Evolutionary conservation across 1,140 invertebrate species (phyloP).

Genomic region (Drosophila ficusphila): DNA sequence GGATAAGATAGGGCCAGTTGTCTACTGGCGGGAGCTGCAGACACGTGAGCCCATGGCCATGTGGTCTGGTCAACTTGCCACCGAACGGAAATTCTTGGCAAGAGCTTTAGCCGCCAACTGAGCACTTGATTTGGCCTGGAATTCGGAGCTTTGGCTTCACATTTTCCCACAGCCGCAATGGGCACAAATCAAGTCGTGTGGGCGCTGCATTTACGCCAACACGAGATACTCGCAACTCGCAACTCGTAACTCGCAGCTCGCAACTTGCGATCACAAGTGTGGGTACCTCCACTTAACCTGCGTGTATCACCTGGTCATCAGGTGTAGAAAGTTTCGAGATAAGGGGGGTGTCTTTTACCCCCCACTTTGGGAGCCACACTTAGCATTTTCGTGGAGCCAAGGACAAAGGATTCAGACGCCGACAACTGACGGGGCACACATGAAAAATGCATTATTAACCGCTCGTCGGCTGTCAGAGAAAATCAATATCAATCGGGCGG

Average conservation of each 20-base stretch:
- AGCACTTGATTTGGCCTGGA: conserved; percentile 16
- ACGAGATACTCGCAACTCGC: conserved; percentile 6
- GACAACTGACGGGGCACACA: conserved; percentile 33
- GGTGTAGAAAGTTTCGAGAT: neutral
- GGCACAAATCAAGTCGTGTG: conserved; percentile 18
- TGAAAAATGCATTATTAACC: conserved; percentile 48
- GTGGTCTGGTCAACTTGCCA: conserved; percentile 11
- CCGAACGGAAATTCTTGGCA: neutral
- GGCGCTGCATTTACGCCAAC: conserved; percentile 33
- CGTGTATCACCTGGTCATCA: neutral
- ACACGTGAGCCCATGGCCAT: conserved; percentile 53
- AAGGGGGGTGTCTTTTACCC: too few species aligned
- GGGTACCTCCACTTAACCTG: neutral
- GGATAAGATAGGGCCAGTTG: conserved; percentile 67
- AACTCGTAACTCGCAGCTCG: too few species aligned
- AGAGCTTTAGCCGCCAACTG: too few species aligned
- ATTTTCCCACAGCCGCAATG: conserved; percentile 32
- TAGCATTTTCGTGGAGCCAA: neutral
- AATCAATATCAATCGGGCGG: conserved; percentile 33
- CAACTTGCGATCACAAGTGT: neutral
- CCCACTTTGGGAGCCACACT: neutral
- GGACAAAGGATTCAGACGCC: conserved; percentile 4
- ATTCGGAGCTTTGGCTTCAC: conserved; percentile 1
- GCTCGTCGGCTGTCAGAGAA: conserved; percentile 5
- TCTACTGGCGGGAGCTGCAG: conserved; percentile 9